Conservation (phyloP, 2,888 invertebrate species). For the Macrophya alboannulata region DNA sequence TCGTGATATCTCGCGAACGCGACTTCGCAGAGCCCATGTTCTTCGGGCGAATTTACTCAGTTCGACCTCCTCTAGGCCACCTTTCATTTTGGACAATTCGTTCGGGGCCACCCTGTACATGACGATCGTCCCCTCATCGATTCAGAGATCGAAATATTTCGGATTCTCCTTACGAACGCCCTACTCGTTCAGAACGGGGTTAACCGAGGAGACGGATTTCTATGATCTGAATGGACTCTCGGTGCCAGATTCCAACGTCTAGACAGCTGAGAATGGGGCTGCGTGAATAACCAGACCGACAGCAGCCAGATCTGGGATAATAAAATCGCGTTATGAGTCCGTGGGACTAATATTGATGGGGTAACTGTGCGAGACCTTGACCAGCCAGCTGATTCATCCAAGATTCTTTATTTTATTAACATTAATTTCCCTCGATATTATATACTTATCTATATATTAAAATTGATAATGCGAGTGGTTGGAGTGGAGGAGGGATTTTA, state of each 20-base stretch:
- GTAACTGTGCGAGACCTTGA: neutral
- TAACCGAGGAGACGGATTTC: neutral
- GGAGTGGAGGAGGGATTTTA: neutral
- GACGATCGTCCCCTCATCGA: too few relatives aligned
- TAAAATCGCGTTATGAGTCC: neutral
- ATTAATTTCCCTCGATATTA: neutral
- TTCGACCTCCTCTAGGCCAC: too few relatives aligned
- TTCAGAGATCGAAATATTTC: conserved; percentile 60
- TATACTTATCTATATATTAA: too few relatives aligned
- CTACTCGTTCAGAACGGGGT: conserved; percentile 82
- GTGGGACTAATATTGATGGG: neutral
- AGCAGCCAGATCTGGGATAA: neutral
- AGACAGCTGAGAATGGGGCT: conserved; percentile 24
- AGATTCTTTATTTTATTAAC: neutral
- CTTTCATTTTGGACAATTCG: too few relatives aligned
- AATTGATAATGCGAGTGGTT: neutral
- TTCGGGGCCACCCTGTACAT: too few relatives aligned
- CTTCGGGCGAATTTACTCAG: too few relatives aligned
- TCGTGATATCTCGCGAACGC: too few relatives aligned
- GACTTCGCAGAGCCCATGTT: too few relatives aligned
- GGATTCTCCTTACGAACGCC: conserved; percentile 82
- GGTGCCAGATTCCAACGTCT: conserved; percentile 38
- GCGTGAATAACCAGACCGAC: neutral
- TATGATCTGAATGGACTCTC: neutral
- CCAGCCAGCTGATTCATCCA: neutral